phyloP scores from a whole-genome alignment of 2,888 invertebrate species.

The Formica aserva region DNA sequence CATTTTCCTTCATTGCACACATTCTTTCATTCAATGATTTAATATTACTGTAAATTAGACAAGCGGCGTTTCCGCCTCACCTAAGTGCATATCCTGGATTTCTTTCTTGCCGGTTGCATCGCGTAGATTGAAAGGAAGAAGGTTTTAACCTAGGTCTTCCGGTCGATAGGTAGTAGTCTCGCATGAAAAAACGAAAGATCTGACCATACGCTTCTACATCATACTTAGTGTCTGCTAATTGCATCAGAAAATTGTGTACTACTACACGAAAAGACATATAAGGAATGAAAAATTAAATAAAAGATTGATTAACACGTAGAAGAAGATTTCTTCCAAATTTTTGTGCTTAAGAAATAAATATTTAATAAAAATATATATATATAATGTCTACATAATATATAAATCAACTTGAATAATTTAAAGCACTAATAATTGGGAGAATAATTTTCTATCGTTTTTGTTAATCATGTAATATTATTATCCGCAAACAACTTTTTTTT shows the following conservation, averaged over 20 bases:
- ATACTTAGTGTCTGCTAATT: constrained; percentile 37
- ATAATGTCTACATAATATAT: background rate
- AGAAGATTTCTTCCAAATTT: background rate
- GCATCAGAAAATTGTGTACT: background rate
- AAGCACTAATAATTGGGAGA: background rate
- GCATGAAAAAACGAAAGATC: constrained; percentile 37
- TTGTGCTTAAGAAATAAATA: background rate
- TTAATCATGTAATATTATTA: background rate
- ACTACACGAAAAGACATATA: background rate
- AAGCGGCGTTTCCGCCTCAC: constrained; percentile 75
- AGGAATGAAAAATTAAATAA: background rate
- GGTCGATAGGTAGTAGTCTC: constrained; percentile 57
- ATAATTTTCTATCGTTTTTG: background rate
- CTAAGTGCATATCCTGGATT: constrained; percentile 74
- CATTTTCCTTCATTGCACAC: constrained; percentile 57
- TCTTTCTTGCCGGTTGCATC: constrained; percentile 46
- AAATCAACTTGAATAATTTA: background rate
- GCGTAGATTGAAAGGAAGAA: constrained; percentile 56
- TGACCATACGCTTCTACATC: constrained; percentile 34
- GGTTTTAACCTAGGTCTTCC: constrained; percentile 75
- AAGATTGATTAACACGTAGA: background rate
- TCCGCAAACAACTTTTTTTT: background rate
- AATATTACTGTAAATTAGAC: constrained; percentile 76
- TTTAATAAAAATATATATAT: background rate
- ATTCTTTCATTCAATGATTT: constrained; percentile 36